phyloP scores from a whole-genome alignment of 2,113 vertebrate genomes.

The Sebastes schlegelii region DNA sequence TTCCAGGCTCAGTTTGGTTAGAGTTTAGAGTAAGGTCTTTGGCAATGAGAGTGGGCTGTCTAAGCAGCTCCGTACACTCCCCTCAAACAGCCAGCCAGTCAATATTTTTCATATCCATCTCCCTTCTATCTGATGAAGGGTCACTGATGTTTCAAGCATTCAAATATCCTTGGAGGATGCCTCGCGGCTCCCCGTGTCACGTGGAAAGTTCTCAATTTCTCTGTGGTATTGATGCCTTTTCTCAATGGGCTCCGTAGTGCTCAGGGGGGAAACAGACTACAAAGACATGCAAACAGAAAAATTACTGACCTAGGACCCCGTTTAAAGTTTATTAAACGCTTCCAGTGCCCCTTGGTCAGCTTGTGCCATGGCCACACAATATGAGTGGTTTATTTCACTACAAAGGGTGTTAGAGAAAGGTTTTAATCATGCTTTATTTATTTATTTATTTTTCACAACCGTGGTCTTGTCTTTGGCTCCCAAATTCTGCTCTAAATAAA shows the following conservation, averaged over 20 bases:
- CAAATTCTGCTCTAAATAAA: conserved; percentile 13
- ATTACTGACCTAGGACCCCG: conserved; percentile 70
- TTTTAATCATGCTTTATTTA: conserved; percentile 8
- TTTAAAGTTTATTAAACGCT: conserved; percentile 69
- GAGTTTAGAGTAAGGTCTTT: conserved; percentile 73
- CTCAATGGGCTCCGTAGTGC: conserved; percentile 55
- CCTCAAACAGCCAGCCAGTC: conserved; percentile 67
- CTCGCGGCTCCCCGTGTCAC: conserved; percentile 68
- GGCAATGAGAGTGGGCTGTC: conserved; percentile 70
- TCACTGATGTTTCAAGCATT: conserved; percentile 72
- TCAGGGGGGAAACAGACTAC: conserved; percentile 69
- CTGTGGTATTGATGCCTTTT: conserved; percentile 66
- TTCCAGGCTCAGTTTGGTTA: conserved; percentile 54
- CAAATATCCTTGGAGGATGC: conserved; percentile 74
- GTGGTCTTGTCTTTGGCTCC: conserved; percentile 5
- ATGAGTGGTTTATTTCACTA: conserved; percentile 39
- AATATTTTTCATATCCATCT: conserved; percentile 77
- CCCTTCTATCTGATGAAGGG: conserved; percentile 68
- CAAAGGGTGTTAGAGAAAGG: conserved; percentile 20
- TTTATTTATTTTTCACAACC: conserved; percentile 4
- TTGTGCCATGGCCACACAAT: conserved; percentile 56
- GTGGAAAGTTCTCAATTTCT: conserved; percentile 72
- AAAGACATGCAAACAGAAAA: conserved; percentile 78
- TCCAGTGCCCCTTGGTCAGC: conserved; percentile 57
- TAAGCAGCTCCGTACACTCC: conserved; percentile 57